Conservation (phyloP, 2,113 vertebrate species). For the Platysteira castanea region DNA sequence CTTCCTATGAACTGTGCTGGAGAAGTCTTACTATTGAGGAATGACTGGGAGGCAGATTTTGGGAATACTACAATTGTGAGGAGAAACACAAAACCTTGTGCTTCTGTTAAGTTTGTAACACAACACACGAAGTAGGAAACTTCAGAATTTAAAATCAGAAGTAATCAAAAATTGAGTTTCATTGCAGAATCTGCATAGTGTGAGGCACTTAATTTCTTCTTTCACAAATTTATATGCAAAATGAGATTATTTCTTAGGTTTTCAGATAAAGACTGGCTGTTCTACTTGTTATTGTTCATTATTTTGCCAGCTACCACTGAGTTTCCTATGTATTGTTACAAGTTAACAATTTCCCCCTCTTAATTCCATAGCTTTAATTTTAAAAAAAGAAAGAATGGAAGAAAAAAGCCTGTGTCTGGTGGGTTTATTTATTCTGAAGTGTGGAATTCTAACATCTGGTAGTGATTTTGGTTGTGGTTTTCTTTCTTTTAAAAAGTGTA, state of each 20-base stretch:
- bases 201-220: background rate
- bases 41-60: background rate
- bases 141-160: background rate
- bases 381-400: background rate
- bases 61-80: background rate
- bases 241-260: background rate
- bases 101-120: background rate
- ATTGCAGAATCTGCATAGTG: background rate
- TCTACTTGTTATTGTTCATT: background rate
- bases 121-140: background rate
- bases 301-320: background rate
- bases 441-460: conserved; percentile 24
- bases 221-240: background rate
- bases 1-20: background rate
- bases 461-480: conserved; percentile 28
- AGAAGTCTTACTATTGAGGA: background rate
- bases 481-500: conserved; percentile 20
- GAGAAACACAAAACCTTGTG: background rate
- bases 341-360: background rate
- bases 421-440: conserved; percentile 14
- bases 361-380: background rate
- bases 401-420: background rate
- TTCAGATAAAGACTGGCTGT: background rate
- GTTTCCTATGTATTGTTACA: background rate
- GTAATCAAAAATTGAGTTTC: background rate